Conservation (phyloP, 2,113 vertebrate species). For the Pollachius pollachius region DNA sequence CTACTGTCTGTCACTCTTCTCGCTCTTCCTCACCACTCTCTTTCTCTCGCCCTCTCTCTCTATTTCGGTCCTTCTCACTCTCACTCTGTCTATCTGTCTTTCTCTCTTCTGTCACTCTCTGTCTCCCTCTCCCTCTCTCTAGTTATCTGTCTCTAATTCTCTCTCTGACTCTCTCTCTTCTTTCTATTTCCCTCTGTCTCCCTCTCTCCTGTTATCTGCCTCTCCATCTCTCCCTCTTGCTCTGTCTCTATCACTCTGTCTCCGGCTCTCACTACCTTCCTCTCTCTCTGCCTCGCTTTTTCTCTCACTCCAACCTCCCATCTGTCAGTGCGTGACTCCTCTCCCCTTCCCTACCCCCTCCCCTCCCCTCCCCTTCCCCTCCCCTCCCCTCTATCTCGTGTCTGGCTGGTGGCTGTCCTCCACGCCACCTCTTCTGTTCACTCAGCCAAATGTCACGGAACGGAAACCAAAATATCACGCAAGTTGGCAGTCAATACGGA, state of each 20-base stretch:
- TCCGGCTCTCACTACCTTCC: too few relatives aligned
- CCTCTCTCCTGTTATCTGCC: conserved; percentile 28
- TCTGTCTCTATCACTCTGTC: not conserved
- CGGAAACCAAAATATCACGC: conserved; percentile 71
- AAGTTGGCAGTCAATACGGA: conserved; percentile 67
- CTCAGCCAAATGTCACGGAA: conserved; percentile 77
- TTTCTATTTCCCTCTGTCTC: not conserved
- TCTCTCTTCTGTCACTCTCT: not conserved
- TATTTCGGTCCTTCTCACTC: too few relatives aligned
- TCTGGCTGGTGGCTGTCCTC: conserved; percentile 57
- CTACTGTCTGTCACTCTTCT: too few relatives aligned
- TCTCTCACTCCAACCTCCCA: conserved; percentile 47
- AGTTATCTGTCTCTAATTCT: not conserved
- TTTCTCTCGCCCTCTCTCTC: not conserved
- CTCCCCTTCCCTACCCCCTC: not conserved
- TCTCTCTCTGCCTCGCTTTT: conserved; percentile 68
- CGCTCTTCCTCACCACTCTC: too few relatives aligned
- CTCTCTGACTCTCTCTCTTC: not conserved
- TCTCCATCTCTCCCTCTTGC: conserved; percentile 4
- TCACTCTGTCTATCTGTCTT: not conserved
- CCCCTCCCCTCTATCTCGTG: conserved; percentile 39
- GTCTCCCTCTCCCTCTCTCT: not conserved
- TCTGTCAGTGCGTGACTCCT: conserved; percentile 47
- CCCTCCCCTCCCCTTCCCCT: conserved; percentile 29
- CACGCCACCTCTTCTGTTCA: conserved; percentile 60